Evolutionary conservation across 2,797 vertebrate species (phyloP).

Genomic region (Carcharodon carcharias): DNA sequence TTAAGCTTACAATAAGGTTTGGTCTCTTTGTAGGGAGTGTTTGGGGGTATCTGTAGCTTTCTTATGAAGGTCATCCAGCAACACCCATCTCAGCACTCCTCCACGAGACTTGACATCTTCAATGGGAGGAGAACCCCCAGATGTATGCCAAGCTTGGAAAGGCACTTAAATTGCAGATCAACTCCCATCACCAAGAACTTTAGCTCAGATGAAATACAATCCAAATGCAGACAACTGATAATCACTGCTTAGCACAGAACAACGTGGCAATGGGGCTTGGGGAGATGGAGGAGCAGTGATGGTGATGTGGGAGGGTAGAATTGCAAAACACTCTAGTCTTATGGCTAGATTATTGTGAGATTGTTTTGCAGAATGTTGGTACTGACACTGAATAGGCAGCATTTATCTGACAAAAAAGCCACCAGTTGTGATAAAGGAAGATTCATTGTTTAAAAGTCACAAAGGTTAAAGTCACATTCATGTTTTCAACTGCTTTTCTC

Average conservation of each 20-base stretch:
- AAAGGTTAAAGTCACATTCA: not conserved
- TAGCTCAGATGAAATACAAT: not conserved
- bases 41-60: not conserved
- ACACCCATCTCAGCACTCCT: not conserved
- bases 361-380: not conserved
- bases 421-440: not conserved
- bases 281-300: not conserved
- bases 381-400: not conserved
- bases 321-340: not conserved
- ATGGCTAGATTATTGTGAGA: not conserved
- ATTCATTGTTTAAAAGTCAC: not conserved
- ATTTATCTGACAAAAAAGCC: not conserved
- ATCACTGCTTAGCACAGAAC: no score
- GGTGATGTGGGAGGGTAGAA: not conserved
- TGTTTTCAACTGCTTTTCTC: not conserved
- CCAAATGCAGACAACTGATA: no score
- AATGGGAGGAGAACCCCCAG: not conserved
- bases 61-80: not conserved
- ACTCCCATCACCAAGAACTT: not conserved
- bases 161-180: not conserved
- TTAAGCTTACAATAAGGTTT: not conserved
- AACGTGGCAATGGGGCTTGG: no score
- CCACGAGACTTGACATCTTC: not conserved
- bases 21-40: not conserved
- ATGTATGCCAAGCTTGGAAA: not conserved